Evolutionary conservation across 2,888 invertebrate genomes (phyloP), one percentile per base, ranked within the genome.

Genomic region (Dasysyrphus albostriatus): DNA sequence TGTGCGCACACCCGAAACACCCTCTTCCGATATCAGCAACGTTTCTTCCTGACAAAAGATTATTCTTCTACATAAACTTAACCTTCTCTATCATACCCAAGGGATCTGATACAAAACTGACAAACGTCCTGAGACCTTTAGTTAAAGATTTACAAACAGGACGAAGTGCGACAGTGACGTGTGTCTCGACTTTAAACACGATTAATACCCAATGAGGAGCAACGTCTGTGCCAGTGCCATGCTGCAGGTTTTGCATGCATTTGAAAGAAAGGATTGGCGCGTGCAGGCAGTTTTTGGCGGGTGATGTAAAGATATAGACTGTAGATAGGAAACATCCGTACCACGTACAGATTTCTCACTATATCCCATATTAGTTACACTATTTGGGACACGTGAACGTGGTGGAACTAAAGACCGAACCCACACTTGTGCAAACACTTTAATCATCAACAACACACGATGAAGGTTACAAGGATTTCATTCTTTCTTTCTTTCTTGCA

Each of bases 141-240:
- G 67, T 47, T 42, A 37, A 63, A 44, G 59, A 39, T 63, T 47
- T 24, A 24, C 61, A 78, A 61, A 56, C 54, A 77, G 37, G 67
- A 83, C 65, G 76, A 81, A 82, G 82, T 82, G 77, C 78, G 78
- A 88, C 83, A 79, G 65, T 79, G 88, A 88, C 88, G 88, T 88
- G 88, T 88, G 89, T 79, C 88, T 88, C 88, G 83, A 85, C 88
- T 90, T 90, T 89, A 90, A 90, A 90, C 88, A 88, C 89, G 89
- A 90, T 90, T 89, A 89, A 89, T 89, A 85, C 47, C 54, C 34
- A 83, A 79, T 65, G 42, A 74, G 47, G 67, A 81, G 74, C 54
- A 51, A 51, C 37, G 32, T 49, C 34, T 61, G 14, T 8, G 10
- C 29, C 3, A 10, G 12, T 14, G 9, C 12, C 8, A 24, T 34